phyloP scores from a whole-genome alignment of 2,888 invertebrate species.

The Pediacus dermestoides region DNA sequence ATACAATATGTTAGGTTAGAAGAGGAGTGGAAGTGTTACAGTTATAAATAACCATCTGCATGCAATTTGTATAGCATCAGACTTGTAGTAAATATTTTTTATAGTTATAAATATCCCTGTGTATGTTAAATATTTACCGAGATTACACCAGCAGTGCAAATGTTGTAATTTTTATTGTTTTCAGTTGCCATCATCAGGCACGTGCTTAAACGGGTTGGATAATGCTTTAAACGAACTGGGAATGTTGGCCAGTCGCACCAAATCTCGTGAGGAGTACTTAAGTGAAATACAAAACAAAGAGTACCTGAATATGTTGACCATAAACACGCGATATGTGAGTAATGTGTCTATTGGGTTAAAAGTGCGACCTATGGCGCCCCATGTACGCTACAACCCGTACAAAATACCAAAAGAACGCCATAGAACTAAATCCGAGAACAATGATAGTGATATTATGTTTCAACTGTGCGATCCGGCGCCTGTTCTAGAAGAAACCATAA shows the following conservation, averaged over 20 bases:
- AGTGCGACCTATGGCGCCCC: conserved; percentile 54
- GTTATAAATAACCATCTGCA: too few relatives aligned
- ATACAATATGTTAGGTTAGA: too few relatives aligned
- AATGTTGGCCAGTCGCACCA: conserved; percentile 59
- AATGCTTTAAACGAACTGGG: conserved; percentile 59
- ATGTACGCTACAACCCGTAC: conserved; percentile 58
- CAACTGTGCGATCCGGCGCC: conserved; percentile 34
- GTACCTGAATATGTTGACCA: conserved; percentile 49
- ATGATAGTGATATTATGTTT: conserved; percentile 47
- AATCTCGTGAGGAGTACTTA: conserved; percentile 57
- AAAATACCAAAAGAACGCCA: conserved; percentile 56
- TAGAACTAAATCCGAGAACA: conserved; percentile 62
- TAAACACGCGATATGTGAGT: conserved; percentile 60
- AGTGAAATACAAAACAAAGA: conserved; percentile 49
- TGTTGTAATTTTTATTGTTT: too few relatives aligned
- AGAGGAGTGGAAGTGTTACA: too few relatives aligned
- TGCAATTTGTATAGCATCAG: too few relatives aligned
- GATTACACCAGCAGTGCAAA: too few relatives aligned
- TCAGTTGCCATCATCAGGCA: too few relatives aligned
- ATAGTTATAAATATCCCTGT: too few relatives aligned
- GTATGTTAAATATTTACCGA: too few relatives aligned
- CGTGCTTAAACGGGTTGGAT: conserved; percentile 55
- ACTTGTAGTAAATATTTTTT: too few relatives aligned
- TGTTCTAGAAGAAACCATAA: conserved; percentile 37
- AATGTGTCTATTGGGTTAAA: conserved; percentile 60